A percentile compares a stretch with the other conserved stretches of the same genome.
These are phyloP conservation scores for Corythornis madagascariensis DNA, from an alignment of 2,113 vertebrate genomes.

Conservation along the genomic window DNA sequence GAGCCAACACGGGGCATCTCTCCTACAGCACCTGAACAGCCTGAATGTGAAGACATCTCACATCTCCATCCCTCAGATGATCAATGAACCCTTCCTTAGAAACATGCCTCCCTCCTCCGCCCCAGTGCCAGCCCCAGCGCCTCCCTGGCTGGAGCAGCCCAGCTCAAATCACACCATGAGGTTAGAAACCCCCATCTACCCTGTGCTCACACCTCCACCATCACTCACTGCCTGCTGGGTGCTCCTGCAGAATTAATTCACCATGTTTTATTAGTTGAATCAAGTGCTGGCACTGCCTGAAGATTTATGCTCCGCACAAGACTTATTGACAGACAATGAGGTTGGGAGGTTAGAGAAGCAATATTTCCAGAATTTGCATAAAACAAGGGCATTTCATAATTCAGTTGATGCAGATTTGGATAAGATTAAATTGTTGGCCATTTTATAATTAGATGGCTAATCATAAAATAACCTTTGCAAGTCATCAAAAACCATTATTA, in stretches of 20 bases:
- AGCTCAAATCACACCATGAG: fast-evolving
- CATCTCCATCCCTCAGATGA: fast-evolving
- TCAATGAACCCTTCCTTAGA: not conserved
- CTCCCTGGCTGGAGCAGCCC: not conserved
- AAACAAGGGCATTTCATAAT: constrained; percentile 63
- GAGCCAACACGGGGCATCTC: not conserved
- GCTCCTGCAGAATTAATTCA: not conserved
- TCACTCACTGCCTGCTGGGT: fast-evolving
- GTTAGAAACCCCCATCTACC: not conserved
- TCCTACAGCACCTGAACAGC: not conserved
- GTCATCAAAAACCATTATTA: constrained; percentile 54
- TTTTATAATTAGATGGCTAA: constrained; percentile 68
- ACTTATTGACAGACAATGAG: constrained; percentile 41
- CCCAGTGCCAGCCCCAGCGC: not conserved
- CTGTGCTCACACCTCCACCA: fast-evolving
- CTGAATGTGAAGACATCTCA: fast-evolving
- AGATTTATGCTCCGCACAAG: constrained; percentile 17
- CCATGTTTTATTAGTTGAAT: not conserved
- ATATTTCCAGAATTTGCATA: constrained; percentile 62
- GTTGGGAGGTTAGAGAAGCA: constrained; percentile 58
- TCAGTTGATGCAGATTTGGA: constrained; percentile 53
- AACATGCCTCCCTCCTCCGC: not conserved
- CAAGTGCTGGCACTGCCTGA: not conserved
- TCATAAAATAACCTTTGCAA: constrained; percentile 64
- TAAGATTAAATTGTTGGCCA: constrained; percentile 52